These are phyloP conservation scores for Doris montereyensis DNA, from an alignment of 2,888 invertebrate genomes.

Conservation along the genomic window DNA sequence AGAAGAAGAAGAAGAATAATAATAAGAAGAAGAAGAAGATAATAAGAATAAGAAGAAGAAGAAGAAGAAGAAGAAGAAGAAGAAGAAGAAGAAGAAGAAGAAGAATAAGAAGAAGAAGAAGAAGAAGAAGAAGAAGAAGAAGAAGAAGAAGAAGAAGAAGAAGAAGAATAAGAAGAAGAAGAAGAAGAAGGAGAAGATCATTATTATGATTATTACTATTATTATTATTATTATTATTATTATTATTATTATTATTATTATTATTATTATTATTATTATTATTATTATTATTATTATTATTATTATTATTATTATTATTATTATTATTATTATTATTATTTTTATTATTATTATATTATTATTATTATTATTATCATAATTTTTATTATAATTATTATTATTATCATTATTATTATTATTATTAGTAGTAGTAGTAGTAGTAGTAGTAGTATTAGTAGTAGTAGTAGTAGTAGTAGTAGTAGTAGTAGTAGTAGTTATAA, in stretches of 20 bases:
- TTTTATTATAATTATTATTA: conserved; percentile 1
- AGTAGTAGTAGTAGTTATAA: conserved; percentile 1
- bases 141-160: not conserved
- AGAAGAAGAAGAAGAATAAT: too few species aligned
- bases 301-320: not conserved
- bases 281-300: not conserved
- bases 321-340: not conserved
- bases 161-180: not conserved
- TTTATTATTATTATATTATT: not conserved
- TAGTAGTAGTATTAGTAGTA: too few species aligned
- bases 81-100: conserved; percentile 4
- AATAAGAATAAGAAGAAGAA: too few species aligned
- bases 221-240: not conserved
- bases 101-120: too few species aligned
- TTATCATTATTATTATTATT: conserved; percentile 8
- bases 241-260: not conserved
- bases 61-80: not conserved
- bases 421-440: too few species aligned
- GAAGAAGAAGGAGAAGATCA: not conserved
- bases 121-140: not conserved
- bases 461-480: conserved; percentile 20
- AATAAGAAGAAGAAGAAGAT: not conserved
- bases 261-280: not conserved
- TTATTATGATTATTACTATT: not conserved
- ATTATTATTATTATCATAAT: not conserved